These are phyloP conservation scores for Calephelis virginiensis DNA, from an alignment of 1,140 invertebrate genomes.

Conservation along the genomic window DNA sequence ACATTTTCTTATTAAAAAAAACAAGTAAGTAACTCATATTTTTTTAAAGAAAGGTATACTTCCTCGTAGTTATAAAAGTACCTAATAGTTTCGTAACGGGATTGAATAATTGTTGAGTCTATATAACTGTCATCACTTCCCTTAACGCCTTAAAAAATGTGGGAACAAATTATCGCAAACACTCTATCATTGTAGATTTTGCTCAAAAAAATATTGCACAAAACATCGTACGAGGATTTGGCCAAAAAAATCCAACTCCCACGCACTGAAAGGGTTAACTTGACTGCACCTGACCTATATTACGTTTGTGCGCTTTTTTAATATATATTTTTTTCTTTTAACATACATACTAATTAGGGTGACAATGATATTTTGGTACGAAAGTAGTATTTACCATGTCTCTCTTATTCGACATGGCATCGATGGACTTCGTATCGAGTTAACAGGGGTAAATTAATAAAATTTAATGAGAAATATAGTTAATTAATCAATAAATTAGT, in stretches of 20 bases:
- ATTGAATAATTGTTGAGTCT: conserved; percentile 27
- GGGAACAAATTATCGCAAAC: conserved; percentile 78
- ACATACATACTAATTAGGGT: conserved; percentile 40
- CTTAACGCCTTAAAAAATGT: conserved; percentile 58
- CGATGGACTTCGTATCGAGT: no score
- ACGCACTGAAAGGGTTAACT: conserved; percentile 72
- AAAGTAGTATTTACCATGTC: background rate
- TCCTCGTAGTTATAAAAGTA: no score
- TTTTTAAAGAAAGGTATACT: no score
- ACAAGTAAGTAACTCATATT: no score
- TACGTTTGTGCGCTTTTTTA: conserved; percentile 56
- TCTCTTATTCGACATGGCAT: background rate
- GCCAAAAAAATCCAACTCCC: conserved; percentile 61
- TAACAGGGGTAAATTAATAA: no score
- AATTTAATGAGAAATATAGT: no score
- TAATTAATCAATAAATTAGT: no score
- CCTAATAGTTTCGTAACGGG: background rate
- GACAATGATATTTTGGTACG: conserved; percentile 26
- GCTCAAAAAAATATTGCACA: conserved; percentile 63
- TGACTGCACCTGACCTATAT: conserved; percentile 75
- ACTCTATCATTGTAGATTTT: conserved; percentile 48
- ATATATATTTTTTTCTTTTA: conserved; percentile 51
- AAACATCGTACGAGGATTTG: conserved; percentile 43
- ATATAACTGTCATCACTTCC: conserved; percentile 72
- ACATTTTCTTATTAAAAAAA: no score